Evolutionary conservation across 2,113 vertebrate genomes (phyloP), one percentile per base, ranked within the genome.

Genomic region (Lucifuga dentata): DNA sequence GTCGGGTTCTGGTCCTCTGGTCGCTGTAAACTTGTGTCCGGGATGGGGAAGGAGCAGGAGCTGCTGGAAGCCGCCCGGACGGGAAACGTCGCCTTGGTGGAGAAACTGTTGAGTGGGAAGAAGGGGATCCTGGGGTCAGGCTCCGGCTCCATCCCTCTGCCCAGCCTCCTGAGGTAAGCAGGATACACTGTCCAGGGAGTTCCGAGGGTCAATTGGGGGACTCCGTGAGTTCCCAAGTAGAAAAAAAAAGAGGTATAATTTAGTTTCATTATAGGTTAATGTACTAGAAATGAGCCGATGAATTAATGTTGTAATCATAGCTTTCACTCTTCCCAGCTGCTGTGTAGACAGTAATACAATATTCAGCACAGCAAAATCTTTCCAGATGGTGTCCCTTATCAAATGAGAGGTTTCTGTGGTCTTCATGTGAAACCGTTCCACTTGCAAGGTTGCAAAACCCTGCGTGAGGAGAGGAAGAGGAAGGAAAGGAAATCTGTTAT

Each of bases 21-120:
- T 73, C 77, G 81, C 69, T 83, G 66, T 50, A 71, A 90, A 90
- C 86, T 91, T 89, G 86, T 78, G 81, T 87, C 88, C 85, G 90
- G 91, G 91, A 98, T 99, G 97, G 97, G 97, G 58, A 98, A 97
- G 90, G 97, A 99, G 89, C 97, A 98, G 91, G 97, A 99, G 88
- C 95, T 99, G 80, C 93, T 99, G 91, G 97, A 99, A 89, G 97
- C 96, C 65, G 94, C 97, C 86, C 97, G 97, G 77, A 99, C 95
- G 53, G 97, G 97, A 87, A 99, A 99, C 86, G 96, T 98, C 83
- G 93, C 92, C 88, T 83, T 97, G 91, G 97, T 98, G 94, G 97
- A 98, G 92, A 98, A 98, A 94, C 91, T 99, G 91, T 90, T 99
- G 78, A 97, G 94, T 87, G 96, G 96, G 63, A 95, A 95, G 91